phyloP scores from a whole-genome alignment of 2,888 invertebrate species.

The Hedya salicella region DNA sequence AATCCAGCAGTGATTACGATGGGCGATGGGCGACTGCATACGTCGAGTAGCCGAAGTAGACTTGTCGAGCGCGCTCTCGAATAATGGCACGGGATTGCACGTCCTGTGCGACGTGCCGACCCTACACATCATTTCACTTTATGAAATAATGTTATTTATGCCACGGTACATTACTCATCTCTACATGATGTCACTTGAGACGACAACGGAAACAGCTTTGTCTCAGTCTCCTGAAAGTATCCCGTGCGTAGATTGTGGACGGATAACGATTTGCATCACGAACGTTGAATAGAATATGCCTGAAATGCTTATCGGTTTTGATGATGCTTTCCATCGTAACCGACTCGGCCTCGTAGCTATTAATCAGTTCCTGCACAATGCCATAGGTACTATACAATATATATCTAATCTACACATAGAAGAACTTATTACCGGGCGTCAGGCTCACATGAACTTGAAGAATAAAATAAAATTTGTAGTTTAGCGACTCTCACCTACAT shows the following conservation, averaged over 20 bases:
- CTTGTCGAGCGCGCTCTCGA: slow-evolving; percentile 58
- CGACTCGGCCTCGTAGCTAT: too few species aligned
- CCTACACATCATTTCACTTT: slow-evolving; percentile 64
- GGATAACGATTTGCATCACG: not conserved
- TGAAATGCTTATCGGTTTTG: too few species aligned
- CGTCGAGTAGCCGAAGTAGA: slow-evolving; percentile 53
- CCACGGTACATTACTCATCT: slow-evolving; percentile 33
- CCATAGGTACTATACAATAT: too few species aligned
- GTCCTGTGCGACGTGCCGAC: slow-evolving; percentile 65
- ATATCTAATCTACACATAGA: too few species aligned
- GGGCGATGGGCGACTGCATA: slow-evolving; percentile 54
- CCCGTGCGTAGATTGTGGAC: not conserved
- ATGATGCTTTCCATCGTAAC: too few species aligned
- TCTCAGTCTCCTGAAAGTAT: slow-evolving; percentile 9
- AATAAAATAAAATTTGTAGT: too few species aligned
- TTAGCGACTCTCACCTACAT: too few species aligned
- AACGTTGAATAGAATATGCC: too few species aligned
- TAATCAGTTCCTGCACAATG: too few species aligned
- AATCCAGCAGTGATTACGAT: slow-evolving; percentile 35
- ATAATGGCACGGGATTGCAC: slow-evolving; percentile 67
- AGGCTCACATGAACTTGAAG: too few species aligned
- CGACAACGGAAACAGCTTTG: slow-evolving; percentile 20
- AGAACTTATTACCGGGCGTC: too few species aligned
- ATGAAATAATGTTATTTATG: slow-evolving; percentile 62
- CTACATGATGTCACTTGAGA: slow-evolving; percentile 28